phyloP scores from a whole-genome alignment of 2,797 vertebrate species.

The Aplochiton taeniatus region DNA sequence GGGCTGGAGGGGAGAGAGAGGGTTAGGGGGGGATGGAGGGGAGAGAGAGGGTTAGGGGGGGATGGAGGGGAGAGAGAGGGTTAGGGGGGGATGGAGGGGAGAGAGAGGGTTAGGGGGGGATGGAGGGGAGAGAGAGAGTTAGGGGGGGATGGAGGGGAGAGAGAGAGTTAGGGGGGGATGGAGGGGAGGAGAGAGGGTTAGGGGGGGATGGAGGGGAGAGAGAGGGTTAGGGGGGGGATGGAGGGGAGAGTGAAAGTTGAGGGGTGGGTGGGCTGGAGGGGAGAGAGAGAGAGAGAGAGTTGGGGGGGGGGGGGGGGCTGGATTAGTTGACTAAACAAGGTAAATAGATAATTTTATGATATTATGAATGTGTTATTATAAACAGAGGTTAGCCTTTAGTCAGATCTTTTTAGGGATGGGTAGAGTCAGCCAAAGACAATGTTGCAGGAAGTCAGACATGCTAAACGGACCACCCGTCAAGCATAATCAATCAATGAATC shows the following conservation, averaged over 20 bases:
- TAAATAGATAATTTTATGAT: too few species aligned
- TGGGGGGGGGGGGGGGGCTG: conserved; percentile 11
- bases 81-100: conserved; percentile 20
- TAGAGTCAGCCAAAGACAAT: conserved; percentile 32
- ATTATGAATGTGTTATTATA: conserved; percentile 7
- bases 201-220: conserved; percentile 12
- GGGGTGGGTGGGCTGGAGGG: conserved; percentile 26
- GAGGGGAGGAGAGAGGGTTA: conserved; percentile 9
- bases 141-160: too few species aligned
- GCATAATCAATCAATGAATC: neutral
- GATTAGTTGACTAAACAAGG: too few species aligned
- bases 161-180: conserved; percentile 22
- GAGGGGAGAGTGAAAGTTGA: conserved; percentile 25
- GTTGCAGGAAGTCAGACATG: conserved; percentile 47
- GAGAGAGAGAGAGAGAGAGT: conserved; percentile 1
- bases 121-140: conserved; percentile 13
- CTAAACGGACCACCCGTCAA: conserved; percentile 23
- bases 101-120: conserved; percentile 8
- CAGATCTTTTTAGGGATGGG: conserved; percentile 32
- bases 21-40: conserved; percentile 18
- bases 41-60: conserved; percentile 6
- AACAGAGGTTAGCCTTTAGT: conserved; percentile 32
- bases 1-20: neutral
- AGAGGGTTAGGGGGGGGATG: too few species aligned
- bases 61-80: conserved; percentile 21